Base-by-base conservation (phyloP, 2,888 invertebrate species). In the Drosophila prolongata region DNA sequence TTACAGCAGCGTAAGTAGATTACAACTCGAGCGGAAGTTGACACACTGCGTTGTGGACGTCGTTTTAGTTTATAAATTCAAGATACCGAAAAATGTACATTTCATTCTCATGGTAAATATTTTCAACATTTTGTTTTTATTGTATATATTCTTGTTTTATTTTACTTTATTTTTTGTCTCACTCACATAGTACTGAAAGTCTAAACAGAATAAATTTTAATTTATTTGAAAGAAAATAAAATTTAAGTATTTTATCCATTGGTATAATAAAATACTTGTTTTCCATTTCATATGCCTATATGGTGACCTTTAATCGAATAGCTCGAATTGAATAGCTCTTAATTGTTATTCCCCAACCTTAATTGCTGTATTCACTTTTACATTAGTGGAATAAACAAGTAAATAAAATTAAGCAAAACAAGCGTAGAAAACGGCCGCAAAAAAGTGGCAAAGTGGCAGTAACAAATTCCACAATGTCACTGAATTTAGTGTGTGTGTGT, bases 11-110 rank as follows among this genome's bases (percentile, higher is more conserved):
- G 44, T 24, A 44, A 44, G 27, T 38, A 38, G 47, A 47, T 47
- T 57, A 30, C 57, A 30, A 40, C 16, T 49, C 27, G 49, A 54
- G 43, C 81, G 85, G 79, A 79, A 78, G 84, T 83, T 83, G 78
- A 75, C 84, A 71, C 46, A 52, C 34, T 54, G 44, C 35, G 24
- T 24, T 24, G 58, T 47, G 64, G 16, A n/a, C 24, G 44, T 6
- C 44, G 6, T 6, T 24, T 24, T 3, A 8, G 24, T 24, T 24
- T 13, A 24, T 6, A 19, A 24, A 24, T 6, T 24, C 13, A 34
- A 9, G 19, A 40, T 14, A 34, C 30, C 30, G 8, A 30, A 8
- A 40, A 14, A 5, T 8, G n/a, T 5, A n/a, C 13, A 3, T 27
- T 3, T 1, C 6, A 11, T 11, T 14, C 10, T 8, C 8, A 24